These are phyloP conservation scores for Drosophila funebris DNA, from an alignment of 1,140 invertebrate genomes.

Conservation along the genomic window DNA sequence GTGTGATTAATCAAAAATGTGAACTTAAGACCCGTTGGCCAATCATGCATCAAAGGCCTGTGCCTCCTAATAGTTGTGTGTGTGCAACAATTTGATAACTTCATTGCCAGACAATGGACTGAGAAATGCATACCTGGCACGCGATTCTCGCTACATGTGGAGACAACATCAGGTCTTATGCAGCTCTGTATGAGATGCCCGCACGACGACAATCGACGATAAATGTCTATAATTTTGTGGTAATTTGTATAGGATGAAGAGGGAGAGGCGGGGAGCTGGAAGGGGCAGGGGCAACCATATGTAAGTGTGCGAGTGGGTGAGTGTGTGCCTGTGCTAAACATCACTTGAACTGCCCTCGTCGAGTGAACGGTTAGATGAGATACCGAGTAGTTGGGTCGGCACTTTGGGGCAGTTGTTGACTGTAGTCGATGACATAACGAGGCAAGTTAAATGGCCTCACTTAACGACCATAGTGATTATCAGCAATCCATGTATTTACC, in stretches of 20 bases:
- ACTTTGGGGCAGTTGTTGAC: conserved; percentile 23
- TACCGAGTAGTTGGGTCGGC: background rate
- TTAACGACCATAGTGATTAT: conserved; percentile 25
- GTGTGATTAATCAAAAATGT: background rate
- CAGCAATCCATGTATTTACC: conserved; percentile 15
- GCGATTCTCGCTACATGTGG: conserved; percentile 21
- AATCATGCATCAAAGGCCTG: background rate
- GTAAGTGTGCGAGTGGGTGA: too few relatives aligned
- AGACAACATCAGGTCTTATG: background rate
- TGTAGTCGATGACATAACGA: conserved; percentile 28
- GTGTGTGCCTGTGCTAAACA: conserved; percentile 26
- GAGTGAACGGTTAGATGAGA: background rate
- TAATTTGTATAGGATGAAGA: conserved; percentile 17
- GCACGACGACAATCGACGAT: conserved; percentile 3
- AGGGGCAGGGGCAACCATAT: conserved; percentile 19
- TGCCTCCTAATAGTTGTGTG: background rate
- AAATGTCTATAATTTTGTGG: conserved; percentile 45
- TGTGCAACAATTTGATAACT: conserved; percentile 27
- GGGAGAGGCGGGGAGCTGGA: conserved; percentile 1
- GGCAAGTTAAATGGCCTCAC: conserved; percentile 23
- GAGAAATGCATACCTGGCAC: conserved; percentile 16
- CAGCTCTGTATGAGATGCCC: background rate
- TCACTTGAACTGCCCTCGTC: conserved; percentile 39
- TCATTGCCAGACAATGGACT: conserved; percentile 17
- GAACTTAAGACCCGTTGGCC: background rate